Percentiles rank a stretch among this genome's conserved stretches.
phyloP scores from a whole-genome alignment of 2,797 vertebrate genomes.

The Gobio occitaniae region DNA sequence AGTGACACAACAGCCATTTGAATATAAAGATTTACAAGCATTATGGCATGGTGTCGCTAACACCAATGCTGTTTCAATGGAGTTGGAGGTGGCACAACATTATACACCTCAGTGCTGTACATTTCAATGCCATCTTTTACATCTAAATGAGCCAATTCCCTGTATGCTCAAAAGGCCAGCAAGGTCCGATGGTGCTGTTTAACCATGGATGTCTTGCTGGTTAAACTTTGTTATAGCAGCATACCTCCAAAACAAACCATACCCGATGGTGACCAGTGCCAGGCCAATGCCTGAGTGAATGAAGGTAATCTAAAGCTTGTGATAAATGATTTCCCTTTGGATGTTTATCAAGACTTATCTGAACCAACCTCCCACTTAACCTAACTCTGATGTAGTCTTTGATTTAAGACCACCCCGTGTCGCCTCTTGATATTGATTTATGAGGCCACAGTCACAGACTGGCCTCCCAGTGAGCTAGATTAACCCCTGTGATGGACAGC shows the following conservation, averaged over 20 bases:
- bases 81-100: neutral
- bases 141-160: neutral
- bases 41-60: neutral
- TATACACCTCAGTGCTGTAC: neutral
- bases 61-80: neutral
- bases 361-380: conserved; percentile 73
- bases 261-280: neutral
- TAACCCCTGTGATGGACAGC: conserved; percentile 50
- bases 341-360: conserved; percentile 64
- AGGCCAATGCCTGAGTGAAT: neutral
- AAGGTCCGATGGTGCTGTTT: neutral
- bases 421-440: conserved; percentile 73
- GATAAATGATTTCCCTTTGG: conserved; percentile 49
- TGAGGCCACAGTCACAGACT: conserved; percentile 64
- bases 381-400: conserved; percentile 62
- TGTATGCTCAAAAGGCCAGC: neutral
- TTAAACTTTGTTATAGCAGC: neutral
- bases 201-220: neutral
- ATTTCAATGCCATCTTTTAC: neutral
- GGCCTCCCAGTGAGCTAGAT: conserved; percentile 69
- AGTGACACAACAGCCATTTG: neutral
- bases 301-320: neutral
- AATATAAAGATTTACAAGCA: conserved; percentile 8
- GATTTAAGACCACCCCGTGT: conserved; percentile 63
- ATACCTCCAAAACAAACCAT: neutral